Evolutionary conservation across 2,888 invertebrate genomes (phyloP), one percentile per base, ranked within the genome.

Genomic region (Mesorhabditis spiculigera): DNA sequence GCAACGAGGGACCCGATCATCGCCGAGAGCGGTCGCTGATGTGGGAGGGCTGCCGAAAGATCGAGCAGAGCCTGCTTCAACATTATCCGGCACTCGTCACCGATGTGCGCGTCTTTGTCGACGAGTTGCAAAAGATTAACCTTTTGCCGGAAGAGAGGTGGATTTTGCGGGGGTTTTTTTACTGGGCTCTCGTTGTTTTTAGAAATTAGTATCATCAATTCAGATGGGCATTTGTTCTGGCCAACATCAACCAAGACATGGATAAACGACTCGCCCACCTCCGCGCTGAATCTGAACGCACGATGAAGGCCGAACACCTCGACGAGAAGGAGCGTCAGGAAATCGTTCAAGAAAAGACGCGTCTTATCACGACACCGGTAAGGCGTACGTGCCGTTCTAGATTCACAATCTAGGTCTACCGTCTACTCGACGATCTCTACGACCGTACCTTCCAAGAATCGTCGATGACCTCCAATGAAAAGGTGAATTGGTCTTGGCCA

Each of bases 81-180:
- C 68, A 67, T 5, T 75, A 92, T 61, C 92, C 92, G 0, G 91
- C 91, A 85, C 93, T 94, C 16, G 93, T 96, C 58, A 89, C 90
- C 45, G 94, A 96, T 87, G 94, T 95, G 0, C 92, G 93, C 86
- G 88, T 93, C 72, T 89, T 97, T 72, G 94, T 96, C 0, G 91
- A 91, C 81, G 96, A 97, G 88, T 88, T 98, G 74, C 91, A 94
- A 71, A 90, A 96, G 73, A 93, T 97, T 70, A 95, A 95, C 66
- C 87, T 98, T 68, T 88, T 98, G 3, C 94, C 93, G 93, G 94
- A 95, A 85, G 95, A 95, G 87, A 88, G 94, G 63, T 75, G 5
- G 13, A 45, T 43, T 16, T 16, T 66, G 43, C 4, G 58, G 58
- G 58, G 58, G n/a, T n/a, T 50, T n/a, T n/a, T 50, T 50, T 50